phyloP scores from a whole-genome alignment of 2,888 invertebrate genomes.

The Phengaris arion region DNA sequence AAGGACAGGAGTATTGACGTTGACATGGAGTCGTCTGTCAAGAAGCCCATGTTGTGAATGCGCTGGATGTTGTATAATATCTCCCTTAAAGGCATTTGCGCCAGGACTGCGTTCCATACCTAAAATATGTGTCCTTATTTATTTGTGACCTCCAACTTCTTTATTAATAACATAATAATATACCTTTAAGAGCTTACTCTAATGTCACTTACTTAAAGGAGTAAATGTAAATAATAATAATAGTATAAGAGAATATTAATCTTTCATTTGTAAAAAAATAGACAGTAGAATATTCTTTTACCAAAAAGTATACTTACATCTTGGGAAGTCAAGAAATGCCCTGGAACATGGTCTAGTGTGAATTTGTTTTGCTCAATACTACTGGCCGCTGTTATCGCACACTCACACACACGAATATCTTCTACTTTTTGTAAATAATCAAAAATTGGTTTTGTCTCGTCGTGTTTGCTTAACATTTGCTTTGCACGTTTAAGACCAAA shows the following conservation, averaged over 20 bases:
- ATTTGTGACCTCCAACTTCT: not conserved
- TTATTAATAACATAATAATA: no score
- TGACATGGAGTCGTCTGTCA: slow-evolving; percentile 73
- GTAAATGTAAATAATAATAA: no score
- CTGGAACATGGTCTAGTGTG: slow-evolving; percentile 84
- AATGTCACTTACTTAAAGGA: no score
- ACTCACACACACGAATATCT: slow-evolving; percentile 72
- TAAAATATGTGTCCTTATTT: slow-evolving; percentile 44
- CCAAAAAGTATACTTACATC: slow-evolving; percentile 68
- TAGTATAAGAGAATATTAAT: no score
- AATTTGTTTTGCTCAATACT: slow-evolving; percentile 75
- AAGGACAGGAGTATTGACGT: slow-evolving; percentile 74
- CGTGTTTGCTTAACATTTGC: slow-evolving; percentile 58
- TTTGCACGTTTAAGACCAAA: slow-evolving; percentile 75
- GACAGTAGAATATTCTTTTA: not conserved
- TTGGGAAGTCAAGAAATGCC: slow-evolving; percentile 81
- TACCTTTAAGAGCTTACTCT: no score
- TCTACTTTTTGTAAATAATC: slow-evolving; percentile 72
- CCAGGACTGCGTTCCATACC: slow-evolving; percentile 82
- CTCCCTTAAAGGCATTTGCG: slow-evolving; percentile 72
- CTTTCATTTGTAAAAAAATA: not conserved
- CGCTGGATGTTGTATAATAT: slow-evolving; percentile 79
- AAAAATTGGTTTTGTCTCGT: slow-evolving; percentile 61
- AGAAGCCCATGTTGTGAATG: slow-evolving; percentile 81
- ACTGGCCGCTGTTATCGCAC: slow-evolving; percentile 71